phyloP scores from a whole-genome alignment of 2,888 invertebrate genomes.

The Thereva nobilitata region DNA sequence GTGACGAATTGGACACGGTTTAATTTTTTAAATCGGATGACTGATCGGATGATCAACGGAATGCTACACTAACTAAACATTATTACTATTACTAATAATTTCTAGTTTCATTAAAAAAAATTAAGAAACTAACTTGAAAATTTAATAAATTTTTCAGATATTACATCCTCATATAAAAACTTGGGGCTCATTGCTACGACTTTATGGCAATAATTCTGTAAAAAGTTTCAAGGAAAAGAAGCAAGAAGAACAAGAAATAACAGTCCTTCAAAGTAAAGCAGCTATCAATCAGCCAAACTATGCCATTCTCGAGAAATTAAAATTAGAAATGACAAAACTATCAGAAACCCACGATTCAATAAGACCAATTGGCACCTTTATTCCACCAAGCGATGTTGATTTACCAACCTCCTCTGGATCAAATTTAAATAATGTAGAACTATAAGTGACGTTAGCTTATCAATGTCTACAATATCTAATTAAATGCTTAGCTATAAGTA shows the following conservation, averaged over 20 bases:
- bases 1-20: too few relatives aligned
- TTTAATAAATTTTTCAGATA: constrained; percentile 61
- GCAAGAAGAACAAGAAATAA: constrained; percentile 89
- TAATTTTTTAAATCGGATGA: too few relatives aligned
- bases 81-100: too few relatives aligned
- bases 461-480: too few relatives aligned
- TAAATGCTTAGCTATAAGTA: too few relatives aligned
- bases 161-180: constrained; percentile 93
- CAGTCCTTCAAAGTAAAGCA: constrained; percentile 84
- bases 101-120: too few relatives aligned
- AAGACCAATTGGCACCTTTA: constrained; percentile 68
- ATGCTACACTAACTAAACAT: too few relatives aligned
- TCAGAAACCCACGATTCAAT: constrained; percentile 66
- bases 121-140: background rate
- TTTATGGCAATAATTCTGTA: constrained; percentile 90
- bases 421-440: constrained; percentile 77
- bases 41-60: too few relatives aligned
- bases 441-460: constrained; percentile 56
- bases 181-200: constrained; percentile 91
- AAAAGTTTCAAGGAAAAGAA: constrained; percentile 92
- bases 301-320: constrained; percentile 84
- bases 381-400: constrained; percentile 65
- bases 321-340: constrained; percentile 79
- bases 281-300: constrained; percentile 89
- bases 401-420: constrained; percentile 74